phyloP scores from a whole-genome alignment of 23 tunicate genomes.

The Styela plicata region DNA sequence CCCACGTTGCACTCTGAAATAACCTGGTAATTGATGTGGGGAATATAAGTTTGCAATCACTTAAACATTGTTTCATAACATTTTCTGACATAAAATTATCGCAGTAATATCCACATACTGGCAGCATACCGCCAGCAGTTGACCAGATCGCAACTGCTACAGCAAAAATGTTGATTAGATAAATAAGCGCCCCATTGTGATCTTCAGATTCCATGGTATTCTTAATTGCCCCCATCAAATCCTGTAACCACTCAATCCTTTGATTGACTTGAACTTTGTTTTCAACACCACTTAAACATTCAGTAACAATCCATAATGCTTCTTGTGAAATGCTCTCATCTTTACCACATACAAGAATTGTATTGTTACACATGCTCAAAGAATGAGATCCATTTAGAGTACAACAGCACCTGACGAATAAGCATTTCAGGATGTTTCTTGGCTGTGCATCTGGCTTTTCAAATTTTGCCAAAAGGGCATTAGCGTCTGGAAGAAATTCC shows the following conservation, averaged over 20 bases:
- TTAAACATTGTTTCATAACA: background rate
- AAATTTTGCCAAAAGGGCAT: background rate
- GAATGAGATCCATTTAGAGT: background rate
- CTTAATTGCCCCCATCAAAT: background rate
- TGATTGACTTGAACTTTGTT: background rate
- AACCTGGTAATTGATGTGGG: background rate
- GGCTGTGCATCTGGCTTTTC: background rate
- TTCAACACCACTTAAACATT: background rate
- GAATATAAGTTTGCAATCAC: background rate
- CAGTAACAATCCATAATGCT: background rate
- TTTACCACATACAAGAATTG: background rate
- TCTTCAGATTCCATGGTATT: background rate
- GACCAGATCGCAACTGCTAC: slow-evolving; percentile 8
- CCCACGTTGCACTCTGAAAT: background rate
- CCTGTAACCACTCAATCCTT: background rate
- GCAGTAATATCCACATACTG: background rate
- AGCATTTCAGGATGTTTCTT: background rate
- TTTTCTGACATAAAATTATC: background rate
- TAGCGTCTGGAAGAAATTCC: slow-evolving; percentile 1
- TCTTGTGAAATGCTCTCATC: background rate
- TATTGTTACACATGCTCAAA: slow-evolving; percentile 4
- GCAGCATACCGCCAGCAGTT: background rate
- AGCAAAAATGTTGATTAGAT: slow-evolving; percentile 10
- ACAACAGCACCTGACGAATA: slow-evolving; percentile 5
- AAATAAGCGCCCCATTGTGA: background rate